A percentile compares a stretch with the other conserved stretches of the same genome.
Evolutionary conservation across 2,113 vertebrate species (phyloP).

Genomic region (Oriolus oriolus): DNA sequence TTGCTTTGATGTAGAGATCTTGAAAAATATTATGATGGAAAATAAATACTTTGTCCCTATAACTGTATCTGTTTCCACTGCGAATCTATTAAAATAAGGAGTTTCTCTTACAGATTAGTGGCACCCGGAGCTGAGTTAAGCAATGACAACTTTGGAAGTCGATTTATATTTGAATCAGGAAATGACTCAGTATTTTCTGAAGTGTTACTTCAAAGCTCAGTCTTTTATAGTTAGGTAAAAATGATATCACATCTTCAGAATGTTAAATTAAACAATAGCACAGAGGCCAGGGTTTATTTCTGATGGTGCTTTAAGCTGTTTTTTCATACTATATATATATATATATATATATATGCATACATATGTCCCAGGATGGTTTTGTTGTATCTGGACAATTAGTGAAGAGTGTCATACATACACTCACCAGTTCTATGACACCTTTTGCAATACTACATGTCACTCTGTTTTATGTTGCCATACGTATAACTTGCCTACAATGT

Average conservation of each 20-base stretch:
- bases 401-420: neutral
- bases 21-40: slow-evolving; percentile 39
- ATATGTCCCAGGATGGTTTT: neutral
- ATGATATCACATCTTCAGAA: slow-evolving; percentile 62
- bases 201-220: slow-evolving; percentile 59
- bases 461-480: neutral
- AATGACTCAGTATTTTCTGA: slow-evolving; percentile 65
- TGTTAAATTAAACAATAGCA: slow-evolving; percentile 51
- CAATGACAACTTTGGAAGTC: slow-evolving; percentile 45
- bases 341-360: accelerated
- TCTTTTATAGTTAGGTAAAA: slow-evolving; percentile 60
- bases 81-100: slow-evolving; percentile 24
- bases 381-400: neutral
- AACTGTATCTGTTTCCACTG: neutral
- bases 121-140: slow-evolving; percentile 9
- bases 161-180: slow-evolving; percentile 63
- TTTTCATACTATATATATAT: neutral
- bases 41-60: neutral
- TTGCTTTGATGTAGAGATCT: neutral
- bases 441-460: neutral
- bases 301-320: neutral
- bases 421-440: neutral
- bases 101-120: slow-evolving; percentile 9
- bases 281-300: slow-evolving; percentile 1
- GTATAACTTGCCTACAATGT: neutral